Conservation (phyloP, 1,140 invertebrate species). For the Pogonognathellus flavescens region DNA sequence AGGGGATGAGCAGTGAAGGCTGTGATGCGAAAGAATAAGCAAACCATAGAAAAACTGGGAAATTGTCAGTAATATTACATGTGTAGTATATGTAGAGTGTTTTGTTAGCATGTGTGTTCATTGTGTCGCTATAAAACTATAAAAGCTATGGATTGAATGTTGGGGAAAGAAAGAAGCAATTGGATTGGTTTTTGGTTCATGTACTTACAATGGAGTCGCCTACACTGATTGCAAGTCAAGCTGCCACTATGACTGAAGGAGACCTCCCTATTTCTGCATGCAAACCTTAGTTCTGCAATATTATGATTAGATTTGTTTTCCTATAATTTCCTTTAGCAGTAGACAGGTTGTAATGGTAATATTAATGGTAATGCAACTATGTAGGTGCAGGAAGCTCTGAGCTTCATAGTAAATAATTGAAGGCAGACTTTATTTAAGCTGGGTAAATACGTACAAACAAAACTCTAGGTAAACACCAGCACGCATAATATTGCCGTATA, state of each 20-base stretch:
- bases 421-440: no score
- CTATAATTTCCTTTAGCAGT: neutral
- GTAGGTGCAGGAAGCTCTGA: no score
- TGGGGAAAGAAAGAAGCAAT: conserved; percentile 35
- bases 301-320: conserved; percentile 11
- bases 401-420: no score
- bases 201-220: conserved; percentile 15
- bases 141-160: neutral
- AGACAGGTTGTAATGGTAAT: conserved; percentile 6
- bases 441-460: no score
- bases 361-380: no score
- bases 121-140: conserved; percentile 10
- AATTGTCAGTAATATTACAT: conserved; percentile 24
- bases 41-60: conserved; percentile 56
- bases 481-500: neutral
- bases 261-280: conserved; percentile 47
- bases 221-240: conserved; percentile 36
- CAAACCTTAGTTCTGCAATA: conserved; percentile 8
- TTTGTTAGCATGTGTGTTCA: conserved; percentile 25
- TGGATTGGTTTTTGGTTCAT: conserved; percentile 16
- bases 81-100: neutral
- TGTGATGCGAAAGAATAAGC: conserved; percentile 62
- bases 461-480: neutral
- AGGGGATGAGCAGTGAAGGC: conserved; percentile 59
- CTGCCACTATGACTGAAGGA: conserved; percentile 5